phyloP scores from a whole-genome alignment of 2,113 vertebrate genomes.

The Phyllostomus hastatus region DNA sequence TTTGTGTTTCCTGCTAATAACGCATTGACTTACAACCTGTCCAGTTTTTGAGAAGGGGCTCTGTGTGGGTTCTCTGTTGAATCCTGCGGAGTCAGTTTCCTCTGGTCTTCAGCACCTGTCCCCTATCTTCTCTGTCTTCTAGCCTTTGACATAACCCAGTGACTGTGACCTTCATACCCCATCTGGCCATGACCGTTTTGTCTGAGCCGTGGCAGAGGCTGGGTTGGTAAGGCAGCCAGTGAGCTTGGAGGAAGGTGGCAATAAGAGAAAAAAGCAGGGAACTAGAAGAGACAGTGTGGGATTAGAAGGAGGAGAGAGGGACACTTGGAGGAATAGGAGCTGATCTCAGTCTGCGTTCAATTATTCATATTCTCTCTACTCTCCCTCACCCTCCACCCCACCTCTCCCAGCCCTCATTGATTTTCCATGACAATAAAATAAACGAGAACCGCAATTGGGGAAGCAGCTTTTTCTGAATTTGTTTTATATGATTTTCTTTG shows the following conservation, averaged over 20 bases:
- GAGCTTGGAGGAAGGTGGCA: neutral
- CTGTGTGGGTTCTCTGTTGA: neutral
- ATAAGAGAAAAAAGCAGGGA: neutral
- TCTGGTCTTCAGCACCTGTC: neutral
- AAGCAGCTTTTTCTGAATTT: slow-evolving; percentile 24
- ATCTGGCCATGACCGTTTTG: neutral
- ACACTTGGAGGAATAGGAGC: neutral
- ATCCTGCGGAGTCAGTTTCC: neutral
- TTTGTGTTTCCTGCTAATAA: neutral
- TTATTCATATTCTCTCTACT: neutral
- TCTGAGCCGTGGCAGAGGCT: neutral
- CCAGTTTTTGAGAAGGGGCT: neutral
- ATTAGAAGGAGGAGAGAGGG: neutral
- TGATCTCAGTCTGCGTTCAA: neutral
- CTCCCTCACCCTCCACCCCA: too few species aligned
- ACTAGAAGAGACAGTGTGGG: neutral
- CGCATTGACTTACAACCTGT: neutral
- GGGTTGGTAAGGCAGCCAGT: neutral
- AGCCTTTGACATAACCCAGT: neutral
- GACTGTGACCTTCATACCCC: neutral
- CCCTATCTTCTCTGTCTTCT: neutral
- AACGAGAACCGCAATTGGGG: neutral
- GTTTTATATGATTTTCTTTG: slow-evolving; percentile 26
- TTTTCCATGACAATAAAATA: slow-evolving; percentile 22
- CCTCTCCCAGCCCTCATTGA: neutral